Conservation (phyloP, 1,140 invertebrate species). For the Triops longicaudatus region DNA sequence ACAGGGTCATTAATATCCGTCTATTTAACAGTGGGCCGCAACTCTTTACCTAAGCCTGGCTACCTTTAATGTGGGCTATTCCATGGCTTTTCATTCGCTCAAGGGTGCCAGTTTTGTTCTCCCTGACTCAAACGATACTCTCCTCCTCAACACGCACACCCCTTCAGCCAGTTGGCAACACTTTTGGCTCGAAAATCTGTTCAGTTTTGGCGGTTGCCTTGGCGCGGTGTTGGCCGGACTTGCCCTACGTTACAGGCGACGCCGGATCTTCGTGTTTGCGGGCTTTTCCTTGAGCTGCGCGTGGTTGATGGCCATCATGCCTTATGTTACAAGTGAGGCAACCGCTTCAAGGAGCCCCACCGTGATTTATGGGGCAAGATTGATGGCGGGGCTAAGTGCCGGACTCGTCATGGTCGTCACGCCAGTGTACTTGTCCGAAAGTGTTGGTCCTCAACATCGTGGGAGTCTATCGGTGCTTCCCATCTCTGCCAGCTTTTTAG, state of each 20-base stretch:
- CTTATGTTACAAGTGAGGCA: conserved; percentile 23
- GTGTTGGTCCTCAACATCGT: conserved; percentile 24
- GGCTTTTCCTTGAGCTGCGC: conserved; percentile 19
- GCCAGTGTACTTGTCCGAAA: conserved; percentile 27
- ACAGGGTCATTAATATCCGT: neutral
- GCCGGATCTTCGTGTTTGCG: conserved; percentile 16
- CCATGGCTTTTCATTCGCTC: conserved; percentile 22
- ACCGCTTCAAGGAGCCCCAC: neutral
- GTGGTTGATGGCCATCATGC: conserved; percentile 25
- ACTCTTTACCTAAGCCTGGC: conserved; percentile 19
- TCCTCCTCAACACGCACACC: neutral
- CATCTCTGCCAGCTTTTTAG: conserved; percentile 24
- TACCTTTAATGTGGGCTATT: conserved; percentile 26
- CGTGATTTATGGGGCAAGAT: neutral
- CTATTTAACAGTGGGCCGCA: conserved; percentile 17
- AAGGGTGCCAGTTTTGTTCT: conserved; percentile 14
- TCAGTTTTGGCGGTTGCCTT: conserved; percentile 23
- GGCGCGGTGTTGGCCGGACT: conserved; percentile 18
- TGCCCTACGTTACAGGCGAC: conserved; percentile 18
- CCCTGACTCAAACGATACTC: neutral
- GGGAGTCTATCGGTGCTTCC: conserved; percentile 23
- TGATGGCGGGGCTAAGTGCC: conserved; percentile 23
- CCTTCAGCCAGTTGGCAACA: neutral
- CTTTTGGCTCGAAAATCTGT: conserved; percentile 25
- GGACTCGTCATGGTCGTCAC: conserved; percentile 26